These are phyloP conservation scores for Gallinago paraguaiae DNA, from an alignment of 2,113 vertebrate genomes.

Conservation along the genomic window DNA sequence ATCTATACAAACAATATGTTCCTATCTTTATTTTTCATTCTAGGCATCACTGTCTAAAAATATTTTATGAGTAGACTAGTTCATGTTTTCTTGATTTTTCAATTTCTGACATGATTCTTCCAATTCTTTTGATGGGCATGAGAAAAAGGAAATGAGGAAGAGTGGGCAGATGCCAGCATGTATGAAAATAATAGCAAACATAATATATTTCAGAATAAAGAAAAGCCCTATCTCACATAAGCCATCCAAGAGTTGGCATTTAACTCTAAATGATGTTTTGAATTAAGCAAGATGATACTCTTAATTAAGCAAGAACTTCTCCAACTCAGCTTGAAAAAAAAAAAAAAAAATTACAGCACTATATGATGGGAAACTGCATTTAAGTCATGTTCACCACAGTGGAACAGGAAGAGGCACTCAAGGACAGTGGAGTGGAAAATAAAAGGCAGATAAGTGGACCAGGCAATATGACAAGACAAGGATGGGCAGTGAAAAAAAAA, in stretches of 20 bases:
- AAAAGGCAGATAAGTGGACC: not conserved
- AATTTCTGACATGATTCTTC: not conserved
- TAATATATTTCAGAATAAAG: not conserved
- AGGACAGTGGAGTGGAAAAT: constrained; percentile 25
- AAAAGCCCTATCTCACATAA: not conserved
- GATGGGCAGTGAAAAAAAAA: not conserved
- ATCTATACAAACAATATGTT: not conserved
- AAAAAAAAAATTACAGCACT: not conserved
- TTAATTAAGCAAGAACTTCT: not conserved
- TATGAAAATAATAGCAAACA: not conserved
- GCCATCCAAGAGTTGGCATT: not conserved
- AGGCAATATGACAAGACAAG: not conserved
- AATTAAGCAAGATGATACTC: not conserved
- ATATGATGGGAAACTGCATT: not conserved
- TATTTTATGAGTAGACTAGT: not conserved
- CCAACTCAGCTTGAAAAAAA: not conserved
- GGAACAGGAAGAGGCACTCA: not conserved
- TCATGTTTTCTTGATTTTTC: not conserved
- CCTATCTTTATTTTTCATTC: not conserved
- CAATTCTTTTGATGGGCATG: not conserved
- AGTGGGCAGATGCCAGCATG: not conserved
- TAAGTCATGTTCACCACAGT: not conserved
- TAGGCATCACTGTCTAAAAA: not conserved
- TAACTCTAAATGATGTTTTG: not conserved
- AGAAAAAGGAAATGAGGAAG: not conserved